Percentiles rank a stretch among this genome's conserved stretches.
These are phyloP conservation scores for Anolis carolinensis DNA, from an alignment of 2,113 vertebrate species.

Conservation along the genomic window DNA sequence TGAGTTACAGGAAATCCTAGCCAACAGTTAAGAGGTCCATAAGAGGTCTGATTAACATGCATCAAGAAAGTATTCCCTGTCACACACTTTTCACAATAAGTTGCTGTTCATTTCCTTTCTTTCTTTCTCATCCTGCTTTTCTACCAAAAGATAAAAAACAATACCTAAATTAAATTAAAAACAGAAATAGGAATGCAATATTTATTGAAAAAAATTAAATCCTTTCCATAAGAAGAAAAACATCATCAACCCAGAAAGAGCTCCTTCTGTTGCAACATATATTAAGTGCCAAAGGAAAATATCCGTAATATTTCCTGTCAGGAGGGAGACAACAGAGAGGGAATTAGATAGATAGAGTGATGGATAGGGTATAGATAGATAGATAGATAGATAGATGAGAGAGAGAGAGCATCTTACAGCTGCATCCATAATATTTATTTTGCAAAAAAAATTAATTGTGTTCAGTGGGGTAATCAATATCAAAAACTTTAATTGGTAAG, in stretches of 20 bases:
- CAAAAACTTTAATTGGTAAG: not conserved
- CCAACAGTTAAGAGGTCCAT: not conserved
- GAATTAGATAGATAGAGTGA: too few relatives aligned
- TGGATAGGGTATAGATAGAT: too few relatives aligned
- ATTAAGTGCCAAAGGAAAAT: not conserved
- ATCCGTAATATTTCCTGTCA: not conserved
- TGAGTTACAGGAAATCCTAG: not conserved
- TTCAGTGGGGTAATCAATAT: not conserved
- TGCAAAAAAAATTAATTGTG: not conserved
- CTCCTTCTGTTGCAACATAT: not conserved
- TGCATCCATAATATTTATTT: not conserved
- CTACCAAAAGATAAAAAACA: not conserved
- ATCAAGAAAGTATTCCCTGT: not conserved
- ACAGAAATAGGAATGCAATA: not conserved
- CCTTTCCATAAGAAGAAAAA: not conserved
- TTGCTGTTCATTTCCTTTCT: not conserved
- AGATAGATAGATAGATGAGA: too few relatives aligned
- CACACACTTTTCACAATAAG: not conserved
- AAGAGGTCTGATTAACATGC: not conserved
- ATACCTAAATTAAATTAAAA: not conserved
- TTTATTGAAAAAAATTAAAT: not conserved
- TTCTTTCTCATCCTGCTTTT: not conserved
- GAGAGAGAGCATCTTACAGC: too few relatives aligned
- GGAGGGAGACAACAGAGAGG: not conserved
- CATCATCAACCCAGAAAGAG: too few relatives aligned